phyloP scores from a whole-genome alignment of 2,113 vertebrate species.

The Hemibagrus wyckioides region DNA sequence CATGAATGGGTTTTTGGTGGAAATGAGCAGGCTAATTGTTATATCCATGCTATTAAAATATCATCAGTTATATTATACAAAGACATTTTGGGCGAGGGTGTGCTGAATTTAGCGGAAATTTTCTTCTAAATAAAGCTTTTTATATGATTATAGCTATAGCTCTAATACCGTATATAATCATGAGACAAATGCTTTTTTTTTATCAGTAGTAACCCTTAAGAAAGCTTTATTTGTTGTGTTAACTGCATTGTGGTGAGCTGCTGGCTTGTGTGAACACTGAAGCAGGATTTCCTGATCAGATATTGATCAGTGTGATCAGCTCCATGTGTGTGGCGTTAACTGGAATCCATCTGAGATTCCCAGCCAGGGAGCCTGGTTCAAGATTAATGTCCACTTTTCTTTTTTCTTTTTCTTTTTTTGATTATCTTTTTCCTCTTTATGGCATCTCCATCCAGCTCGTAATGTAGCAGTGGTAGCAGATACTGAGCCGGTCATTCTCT shows the following conservation, averaged over 20 bases:
- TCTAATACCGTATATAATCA: neutral
- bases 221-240: neutral
- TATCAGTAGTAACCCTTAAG: neutral
- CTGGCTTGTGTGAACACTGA: neutral
- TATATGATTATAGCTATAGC: neutral
- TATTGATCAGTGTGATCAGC: neutral
- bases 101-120: neutral
- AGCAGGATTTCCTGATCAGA: neutral
- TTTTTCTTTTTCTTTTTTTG: neutral
- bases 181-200: neutral
- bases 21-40: neutral
- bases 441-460: neutral
- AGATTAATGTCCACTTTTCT: too few species aligned
- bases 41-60: neutral
- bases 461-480: neutral
- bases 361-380: neutral
- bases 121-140: neutral
- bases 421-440: neutral
- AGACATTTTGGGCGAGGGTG: neutral
- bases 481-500: neutral
- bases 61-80: neutral
- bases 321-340: neutral
- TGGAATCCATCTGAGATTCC: neutral
- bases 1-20: neutral
- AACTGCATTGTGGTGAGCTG: neutral